These are phyloP conservation scores for Scaptomyza parva DNA, from an alignment of 2,888 invertebrate species.

Conservation along the genomic window DNA sequence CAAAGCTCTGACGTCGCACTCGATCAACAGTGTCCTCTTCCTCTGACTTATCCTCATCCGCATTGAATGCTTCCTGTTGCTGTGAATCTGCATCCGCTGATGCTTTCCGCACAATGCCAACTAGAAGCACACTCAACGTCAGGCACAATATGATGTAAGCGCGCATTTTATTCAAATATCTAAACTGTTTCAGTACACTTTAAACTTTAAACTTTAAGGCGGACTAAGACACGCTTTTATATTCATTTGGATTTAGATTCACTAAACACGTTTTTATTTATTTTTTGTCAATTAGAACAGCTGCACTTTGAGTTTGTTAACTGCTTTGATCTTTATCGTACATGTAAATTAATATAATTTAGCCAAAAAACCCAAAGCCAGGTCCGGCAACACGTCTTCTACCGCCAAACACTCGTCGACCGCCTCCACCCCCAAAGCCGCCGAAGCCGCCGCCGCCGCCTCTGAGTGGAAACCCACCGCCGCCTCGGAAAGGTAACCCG, in stretches of 20 bases:
- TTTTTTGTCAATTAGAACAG: conserved; percentile 41
- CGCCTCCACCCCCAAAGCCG: conserved; percentile 11
- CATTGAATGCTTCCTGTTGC: conserved; percentile 7
- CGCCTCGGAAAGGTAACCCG: conserved; percentile 11
- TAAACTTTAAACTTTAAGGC: background rate
- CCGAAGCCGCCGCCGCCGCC: conserved; percentile 5
- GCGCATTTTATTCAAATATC: conserved; percentile 37
- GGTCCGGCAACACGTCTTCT: conserved; percentile 15
- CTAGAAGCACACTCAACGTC: conserved; percentile 16
- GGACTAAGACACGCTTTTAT: conserved; percentile 33
- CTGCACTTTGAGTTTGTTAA: conserved; percentile 35
- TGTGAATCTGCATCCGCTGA: conserved; percentile 9
- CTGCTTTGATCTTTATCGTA: conserved; percentile 40
- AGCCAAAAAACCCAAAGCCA: conserved; percentile 41
- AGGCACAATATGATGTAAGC: conserved; percentile 4
- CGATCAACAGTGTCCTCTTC: conserved; percentile 21
- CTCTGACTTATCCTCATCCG: conserved; percentile 9
- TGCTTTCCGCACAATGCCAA: conserved; percentile 6
- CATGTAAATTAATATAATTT: conserved; percentile 13
- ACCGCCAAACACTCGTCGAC: background rate
- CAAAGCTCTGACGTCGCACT: conserved; percentile 34
- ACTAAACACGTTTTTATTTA: conserved; percentile 14
- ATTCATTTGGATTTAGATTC: conserved; percentile 5
- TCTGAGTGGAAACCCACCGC: conserved; percentile 10
- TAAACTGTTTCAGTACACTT: background rate